Percentiles rank a stretch among this genome's conserved stretches.
Evolutionary conservation across 2,888 invertebrate genomes (phyloP).

Genomic region (Mythimna lalbum): DNA sequence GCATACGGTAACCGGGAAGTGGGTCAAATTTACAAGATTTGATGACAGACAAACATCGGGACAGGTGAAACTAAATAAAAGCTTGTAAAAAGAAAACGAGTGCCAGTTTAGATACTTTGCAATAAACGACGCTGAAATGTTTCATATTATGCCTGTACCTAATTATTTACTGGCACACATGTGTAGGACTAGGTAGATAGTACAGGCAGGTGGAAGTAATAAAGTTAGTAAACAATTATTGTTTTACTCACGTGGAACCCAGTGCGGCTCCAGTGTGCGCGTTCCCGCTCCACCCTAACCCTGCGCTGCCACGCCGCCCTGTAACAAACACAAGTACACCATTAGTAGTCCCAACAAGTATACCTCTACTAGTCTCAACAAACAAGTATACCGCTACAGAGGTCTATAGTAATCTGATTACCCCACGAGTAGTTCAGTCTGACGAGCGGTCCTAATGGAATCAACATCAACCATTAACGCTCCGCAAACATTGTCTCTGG

Average conservation of each 20-base stretch:
- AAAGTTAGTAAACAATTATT: conserved; percentile 38
- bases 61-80: too few relatives aligned
- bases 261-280: conserved; percentile 87
- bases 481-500: conserved; percentile 35
- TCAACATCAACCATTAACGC: conserved; percentile 37
- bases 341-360: conserved; percentile 2
- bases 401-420: conserved; percentile 41
- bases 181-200: background rate
- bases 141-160: background rate
- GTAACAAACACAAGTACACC: conserved; percentile 70
- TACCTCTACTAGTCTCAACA: conserved; percentile 65
- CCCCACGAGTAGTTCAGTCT: conserved; percentile 30
- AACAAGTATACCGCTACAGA: conserved; percentile 45
- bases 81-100: too few relatives aligned
- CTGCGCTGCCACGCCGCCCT: conserved; percentile 86
- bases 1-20: too few relatives aligned
- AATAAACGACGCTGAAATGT: background rate
- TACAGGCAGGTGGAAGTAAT: conserved; percentile 11
- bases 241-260: conserved; percentile 78
- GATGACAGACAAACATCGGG: too few relatives aligned
- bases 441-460: conserved; percentile 49
- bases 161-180: background rate
- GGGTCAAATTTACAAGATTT: too few relatives aligned
- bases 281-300: conserved; percentile 75
- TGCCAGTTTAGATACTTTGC: background rate